Conservation (phyloP, 2,797 vertebrate genomes). For the Microcaecilia unicolor region DNA sequence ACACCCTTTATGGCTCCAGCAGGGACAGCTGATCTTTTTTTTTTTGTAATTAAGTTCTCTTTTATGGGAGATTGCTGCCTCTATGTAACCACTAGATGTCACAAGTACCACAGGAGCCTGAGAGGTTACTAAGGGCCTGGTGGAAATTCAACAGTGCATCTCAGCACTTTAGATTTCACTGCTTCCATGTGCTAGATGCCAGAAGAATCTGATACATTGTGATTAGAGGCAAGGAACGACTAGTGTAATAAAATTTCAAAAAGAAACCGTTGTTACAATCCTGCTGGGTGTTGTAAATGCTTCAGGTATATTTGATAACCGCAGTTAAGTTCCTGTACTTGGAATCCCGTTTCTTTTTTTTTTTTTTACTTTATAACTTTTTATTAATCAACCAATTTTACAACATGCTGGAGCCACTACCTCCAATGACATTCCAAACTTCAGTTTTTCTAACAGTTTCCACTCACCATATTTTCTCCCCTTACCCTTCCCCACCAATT, state of each 20-base stretch:
- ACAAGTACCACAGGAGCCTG: constrained; percentile 35
- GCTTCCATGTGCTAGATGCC: constrained; percentile 55
- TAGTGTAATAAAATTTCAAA: constrained; percentile 67
- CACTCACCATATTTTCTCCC: no score
- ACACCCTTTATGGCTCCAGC: no score
- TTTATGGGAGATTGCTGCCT: no score
- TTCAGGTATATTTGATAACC: constrained; percentile 74
- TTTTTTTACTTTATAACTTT: no score
- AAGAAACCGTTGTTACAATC: constrained; percentile 63
- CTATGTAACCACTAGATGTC: constrained; percentile 56
- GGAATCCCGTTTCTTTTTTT: constrained; percentile 48
- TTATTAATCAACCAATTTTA: no score
- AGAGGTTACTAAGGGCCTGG: constrained; percentile 14
- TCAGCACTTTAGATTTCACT: constrained; percentile 35
- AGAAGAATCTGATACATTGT: constrained; percentile 67
- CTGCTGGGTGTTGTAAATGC: constrained; percentile 73
- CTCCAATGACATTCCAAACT: no score
- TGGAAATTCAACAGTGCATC: constrained; percentile 35
- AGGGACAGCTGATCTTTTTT: no score
- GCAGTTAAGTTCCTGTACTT: constrained; percentile 62
- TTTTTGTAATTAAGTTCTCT: no score
- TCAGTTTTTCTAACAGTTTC: no score
- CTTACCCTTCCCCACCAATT: no score
- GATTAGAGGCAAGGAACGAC: constrained; percentile 59
- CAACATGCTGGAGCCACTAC: no score